Conservation (phyloP, 1,140 invertebrate genomes). For the Orchestia grillus region DNA sequence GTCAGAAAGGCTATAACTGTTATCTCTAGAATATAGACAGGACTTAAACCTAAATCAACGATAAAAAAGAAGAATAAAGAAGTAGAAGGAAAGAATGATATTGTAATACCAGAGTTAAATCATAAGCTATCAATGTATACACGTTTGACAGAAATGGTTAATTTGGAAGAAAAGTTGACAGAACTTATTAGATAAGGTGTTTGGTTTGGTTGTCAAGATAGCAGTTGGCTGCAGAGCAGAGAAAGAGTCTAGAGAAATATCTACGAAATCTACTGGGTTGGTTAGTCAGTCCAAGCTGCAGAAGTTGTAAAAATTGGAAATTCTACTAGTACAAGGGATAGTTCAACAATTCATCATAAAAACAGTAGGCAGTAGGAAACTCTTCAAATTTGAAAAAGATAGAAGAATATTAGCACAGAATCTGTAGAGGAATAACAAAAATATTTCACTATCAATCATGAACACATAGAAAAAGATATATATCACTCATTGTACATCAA, state of each 20-base stretch:
- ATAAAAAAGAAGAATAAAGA: neutral
- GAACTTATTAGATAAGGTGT: neutral
- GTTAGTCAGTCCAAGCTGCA: neutral
- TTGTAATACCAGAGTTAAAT: neutral
- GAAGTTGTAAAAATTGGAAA: neutral
- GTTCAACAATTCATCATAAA: neutral
- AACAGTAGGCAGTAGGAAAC: neutral
- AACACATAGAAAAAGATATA: neutral
- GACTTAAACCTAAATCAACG: neutral
- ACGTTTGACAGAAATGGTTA: neutral
- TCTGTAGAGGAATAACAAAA: slow-evolving; percentile 2
- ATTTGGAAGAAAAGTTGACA: neutral
- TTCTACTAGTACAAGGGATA: slow-evolving; percentile 23
- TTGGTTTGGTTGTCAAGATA: neutral
- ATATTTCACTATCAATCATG: slow-evolving; percentile 2
- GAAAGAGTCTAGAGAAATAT: neutral
- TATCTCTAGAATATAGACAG: neutral
- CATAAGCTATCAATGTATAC: neutral
- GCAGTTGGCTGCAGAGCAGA: neutral
- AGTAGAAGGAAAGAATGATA: neutral
- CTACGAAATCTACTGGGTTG: neutral
- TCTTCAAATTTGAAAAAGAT: neutral
- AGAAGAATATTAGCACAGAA: slow-evolving; percentile 1
- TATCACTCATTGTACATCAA: neutral
- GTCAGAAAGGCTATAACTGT: neutral